Base-by-base conservation (phyloP, 2,797 vertebrate species). In the Ctenosaura bakeri region DNA sequence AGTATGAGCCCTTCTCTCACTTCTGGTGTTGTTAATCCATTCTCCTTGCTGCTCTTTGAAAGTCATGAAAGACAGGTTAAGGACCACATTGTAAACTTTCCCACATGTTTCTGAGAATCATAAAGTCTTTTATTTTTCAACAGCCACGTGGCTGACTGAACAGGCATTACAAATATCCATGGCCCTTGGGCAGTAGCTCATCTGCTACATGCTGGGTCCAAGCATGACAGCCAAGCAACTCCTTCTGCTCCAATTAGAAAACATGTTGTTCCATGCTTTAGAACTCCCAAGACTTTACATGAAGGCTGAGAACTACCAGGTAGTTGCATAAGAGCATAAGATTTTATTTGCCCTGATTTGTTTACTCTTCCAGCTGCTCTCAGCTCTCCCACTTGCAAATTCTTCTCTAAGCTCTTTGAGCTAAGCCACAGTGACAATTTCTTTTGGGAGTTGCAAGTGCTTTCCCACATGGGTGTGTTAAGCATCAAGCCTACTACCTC, bases 321-420 rank as follows among this genome's bases (percentile, higher is more conserved):
- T n/a, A 16, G n/a, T 81, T 50, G 38, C 54, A 7, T n/a, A 56
- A 50, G 29, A 74, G 38, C 54, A 7, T n/a, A 56, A 50, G 29
- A 74, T 73, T 85, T 62, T 50, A 86, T 86, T 74, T 80, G 54
- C 71, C 22, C 77, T 62, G 32, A 86, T 86, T 74, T 90, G 26
- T 79, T 89, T 89, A 85, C 52, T 71, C 18, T 90, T 86, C 52
- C 76, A 73, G 52, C 29, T 81, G 35, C 9, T 73, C 64, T 35
- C 77, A 46, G 66, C 64, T 59, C 29, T 76, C n/a, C 76, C 35
- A 59, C 64, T 81, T 74, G 52, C 66, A 80, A 71, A 88, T 82
- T 81, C 87, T 86, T 86, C 69, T 86, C 79, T 59, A 76, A 82
- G 78, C 52, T 35, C 24, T 74, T 90, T 59, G 56, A 85, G n/a